Base-by-base conservation (phyloP, 2,888 invertebrate species). In the Orthosia gracilis region DNA sequence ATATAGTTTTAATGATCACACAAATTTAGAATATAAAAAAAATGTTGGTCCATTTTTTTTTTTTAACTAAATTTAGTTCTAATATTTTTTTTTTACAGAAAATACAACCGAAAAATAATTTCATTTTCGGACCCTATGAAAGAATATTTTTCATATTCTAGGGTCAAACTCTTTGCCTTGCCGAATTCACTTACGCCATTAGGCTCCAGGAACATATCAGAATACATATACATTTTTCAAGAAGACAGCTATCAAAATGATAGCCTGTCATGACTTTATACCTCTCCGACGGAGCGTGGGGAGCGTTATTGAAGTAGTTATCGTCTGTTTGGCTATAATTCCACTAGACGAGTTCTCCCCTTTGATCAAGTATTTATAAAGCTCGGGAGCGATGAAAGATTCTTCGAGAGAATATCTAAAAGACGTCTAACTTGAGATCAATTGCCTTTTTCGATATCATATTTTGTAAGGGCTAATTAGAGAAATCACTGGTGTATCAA, bases 331-430 rank as follows among this genome's bases (percentile, higher is more conserved):
- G 63, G 47, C 5, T 52, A 58, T 52, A 21, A 63, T 63, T 63
- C 55, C 13, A 52, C 26, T 58, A 21, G 26, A 70, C 40, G 15
- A 69, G 50, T 52, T 58, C n/a, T 68, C 52, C 3, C 23, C 17
- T 63, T 69, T 69, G 52, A 63, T 54, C 40, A 64, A 70, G 31
- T 26, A 49, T 49, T 52, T 50, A 61, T 49, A 61, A 18, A 11
- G 5, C 26, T 55, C 15, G 40, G 49, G 26, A 68, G 12, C 49
- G 23, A 55, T 61, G 26, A 58, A 67, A 21, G n/a, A 31, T 13
- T 59, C 52, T n/a, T 12, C 3, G 21, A 50, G 21, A 21, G n/a
- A 64, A 45, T 23, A 17, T 73, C 21, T 47, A n/a, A 23, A 40
- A 23, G 18, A 15, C 18, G 40, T 54, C 12, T 26, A 5, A 31